Base-by-base conservation (phyloP, 2,797 vertebrate genomes). In the Coregonus suidteri region DNA sequence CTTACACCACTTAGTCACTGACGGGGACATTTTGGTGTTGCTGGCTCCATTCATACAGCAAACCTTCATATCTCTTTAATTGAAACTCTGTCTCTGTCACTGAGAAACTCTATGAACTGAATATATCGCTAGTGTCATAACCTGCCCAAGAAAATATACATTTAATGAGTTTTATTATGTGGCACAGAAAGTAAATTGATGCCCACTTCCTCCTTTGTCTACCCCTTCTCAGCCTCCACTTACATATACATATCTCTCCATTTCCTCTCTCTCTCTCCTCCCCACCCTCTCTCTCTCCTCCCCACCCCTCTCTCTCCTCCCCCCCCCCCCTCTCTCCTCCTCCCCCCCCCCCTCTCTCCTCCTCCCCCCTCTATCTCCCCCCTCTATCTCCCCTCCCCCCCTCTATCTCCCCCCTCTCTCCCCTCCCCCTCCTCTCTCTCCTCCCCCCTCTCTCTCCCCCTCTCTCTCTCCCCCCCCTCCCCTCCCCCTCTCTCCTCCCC, bases 71-170 rank as follows among this genome's bases (percentile, higher is more conserved):
- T 53, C 47, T 53, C 25, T 53, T 47, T 31, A 72, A 72, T 72
- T 72, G 20, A 53, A 52, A 72, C 47, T n/a, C 16, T 52, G 51
- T 54, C 71, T 53, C 14, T 53, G 71, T 53, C 71, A 14, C 59
- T 20, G 13, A 41, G 41, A 41, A 54, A 18, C 18, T 56, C 53
- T 56, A 5, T 14, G 53, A 59, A 20, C 5, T 18, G 15, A 6
- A 6, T 59, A 18, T 18, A 18, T 18, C 4, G 54, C 0, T 56
- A 6, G 54, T 56, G 54, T 56, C 54, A 18, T 18, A 16, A 18
- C 54, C 54, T 59, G 54, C 54, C 16, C 5, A 18, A 18, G 54
- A 56, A 56, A 16, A 56, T 15, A 16, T 56, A 4, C 54, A 5
- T 56, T 18, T 16, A 4, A 41, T 41, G 1, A 1, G 7, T 47